Percentiles rank a stretch among this genome's conserved stretches.
These are phyloP conservation scores for Diadophis punctatus DNA, from an alignment of 2,113 vertebrate species.

Conservation along the genomic window DNA sequence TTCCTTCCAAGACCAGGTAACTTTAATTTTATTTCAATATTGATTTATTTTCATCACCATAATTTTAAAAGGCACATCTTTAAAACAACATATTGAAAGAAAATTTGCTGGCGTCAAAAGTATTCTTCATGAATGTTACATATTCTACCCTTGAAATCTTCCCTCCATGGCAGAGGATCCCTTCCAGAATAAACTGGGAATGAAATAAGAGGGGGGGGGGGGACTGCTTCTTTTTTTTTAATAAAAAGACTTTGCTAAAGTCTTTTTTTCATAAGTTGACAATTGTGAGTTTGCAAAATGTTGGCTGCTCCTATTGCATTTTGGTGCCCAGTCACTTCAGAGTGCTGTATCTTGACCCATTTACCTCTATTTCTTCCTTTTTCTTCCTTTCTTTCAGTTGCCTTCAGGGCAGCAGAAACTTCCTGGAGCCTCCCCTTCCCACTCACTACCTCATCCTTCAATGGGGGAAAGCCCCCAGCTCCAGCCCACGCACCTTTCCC, in stretches of 20 bases:
- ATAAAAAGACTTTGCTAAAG: neutral
- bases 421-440: constrained; percentile 74
- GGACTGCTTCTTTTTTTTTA: neutral
- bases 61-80: neutral
- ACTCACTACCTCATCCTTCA: constrained; percentile 73
- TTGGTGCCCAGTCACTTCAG: neutral
- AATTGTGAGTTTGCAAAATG: neutral
- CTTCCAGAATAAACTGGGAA: neutral
- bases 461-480: constrained; percentile 76
- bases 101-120: neutral
- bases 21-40: neutral
- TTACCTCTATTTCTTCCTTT: constrained; percentile 27
- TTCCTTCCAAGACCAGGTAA: neutral
- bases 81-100: neutral
- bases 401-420: constrained; percentile 82
- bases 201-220: neutral
- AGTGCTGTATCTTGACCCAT: neutral
- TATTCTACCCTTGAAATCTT: neutral
- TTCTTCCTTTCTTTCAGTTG: constrained; percentile 68
- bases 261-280: neutral
- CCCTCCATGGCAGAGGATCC: neutral
- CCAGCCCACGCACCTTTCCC: constrained; percentile 73
- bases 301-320: neutral
- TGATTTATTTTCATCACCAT: neutral
- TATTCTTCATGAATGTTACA: neutral